Conservation (phyloP, 2,888 invertebrate species). For the Napeogenes sylphis region DNA sequence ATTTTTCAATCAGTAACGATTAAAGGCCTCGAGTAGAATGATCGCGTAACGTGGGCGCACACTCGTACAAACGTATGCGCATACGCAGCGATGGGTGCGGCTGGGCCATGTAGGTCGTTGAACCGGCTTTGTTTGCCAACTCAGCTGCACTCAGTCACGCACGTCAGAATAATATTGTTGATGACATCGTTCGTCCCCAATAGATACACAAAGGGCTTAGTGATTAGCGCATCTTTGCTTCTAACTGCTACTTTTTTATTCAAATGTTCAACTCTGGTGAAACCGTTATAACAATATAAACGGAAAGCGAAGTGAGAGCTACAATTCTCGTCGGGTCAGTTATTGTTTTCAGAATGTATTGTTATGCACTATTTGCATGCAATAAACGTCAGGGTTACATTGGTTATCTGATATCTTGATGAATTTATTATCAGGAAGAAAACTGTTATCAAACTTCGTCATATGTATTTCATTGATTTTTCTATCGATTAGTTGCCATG, state of each 20-base stretch:
- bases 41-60: conserved; percentile 60
- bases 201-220: conserved; percentile 23
- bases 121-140: conserved; percentile 77
- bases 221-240: conserved; percentile 19
- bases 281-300: conserved; percentile 53
- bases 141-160: conserved; percentile 60
- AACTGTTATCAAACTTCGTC: background rate
- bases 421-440: background rate
- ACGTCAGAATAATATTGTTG: conserved; percentile 56
- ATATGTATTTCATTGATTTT: background rate
- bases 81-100: conserved; percentile 64
- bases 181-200: conserved; percentile 43
- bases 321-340: conserved; percentile 34
- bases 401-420: background rate
- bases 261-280: conserved; percentile 40
- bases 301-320: conserved; percentile 57
- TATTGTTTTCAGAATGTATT: conserved; percentile 30
- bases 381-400: background rate
- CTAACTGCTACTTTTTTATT: conserved; percentile 24
- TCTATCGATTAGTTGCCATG: background rate
- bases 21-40: conserved; percentile 34
- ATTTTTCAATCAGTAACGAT: conserved; percentile 12
- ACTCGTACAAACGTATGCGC: conserved; percentile 38
- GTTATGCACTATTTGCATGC: background rate
- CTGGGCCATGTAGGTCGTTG: conserved; percentile 61